phyloP scores from a whole-genome alignment of 1,140 invertebrate genomes.

The Popillia japonica region DNA sequence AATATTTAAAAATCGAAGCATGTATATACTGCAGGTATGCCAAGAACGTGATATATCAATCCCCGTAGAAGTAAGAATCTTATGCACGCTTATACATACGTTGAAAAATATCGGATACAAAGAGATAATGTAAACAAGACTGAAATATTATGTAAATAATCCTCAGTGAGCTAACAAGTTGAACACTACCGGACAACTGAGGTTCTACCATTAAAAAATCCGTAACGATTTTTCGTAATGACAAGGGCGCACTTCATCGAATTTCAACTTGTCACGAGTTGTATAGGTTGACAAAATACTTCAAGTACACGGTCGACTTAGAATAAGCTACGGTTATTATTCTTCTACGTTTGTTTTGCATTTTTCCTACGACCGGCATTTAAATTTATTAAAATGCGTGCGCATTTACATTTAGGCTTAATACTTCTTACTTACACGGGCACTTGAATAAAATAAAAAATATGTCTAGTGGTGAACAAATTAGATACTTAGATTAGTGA shows the following conservation, averaged over 20 bases:
- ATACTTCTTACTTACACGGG: not conserved
- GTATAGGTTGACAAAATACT: conserved; percentile 42
- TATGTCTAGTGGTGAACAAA: no score
- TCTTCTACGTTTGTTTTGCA: conserved; percentile 37
- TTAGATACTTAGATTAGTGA: no score
- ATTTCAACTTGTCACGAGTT: conserved; percentile 42
- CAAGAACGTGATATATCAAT: conserved; percentile 12
- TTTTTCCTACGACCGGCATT: conserved; percentile 18
- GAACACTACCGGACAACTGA: conserved; percentile 38
- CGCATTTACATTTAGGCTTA: conserved; percentile 3
- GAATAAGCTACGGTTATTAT: conserved; percentile 39
- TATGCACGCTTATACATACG: not conserved
- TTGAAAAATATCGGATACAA: conserved; percentile 13
- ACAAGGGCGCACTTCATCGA: conserved; percentile 41
- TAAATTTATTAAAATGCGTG: conserved; percentile 26
- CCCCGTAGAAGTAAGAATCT: not conserved
- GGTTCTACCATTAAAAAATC: conserved; percentile 34
- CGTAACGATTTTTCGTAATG: conserved; percentile 41
- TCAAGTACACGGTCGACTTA: conserved; percentile 38
- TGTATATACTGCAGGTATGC: not conserved
- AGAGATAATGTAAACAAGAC: conserved; percentile 1
- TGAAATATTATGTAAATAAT: conserved; percentile 31
- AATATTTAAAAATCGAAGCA: not conserved
- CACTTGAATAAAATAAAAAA: not conserved
- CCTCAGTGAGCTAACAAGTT: conserved; percentile 24